Conservation (phyloP, 2,113 vertebrate genomes). For the Ctenodactylus gundi region DNA sequence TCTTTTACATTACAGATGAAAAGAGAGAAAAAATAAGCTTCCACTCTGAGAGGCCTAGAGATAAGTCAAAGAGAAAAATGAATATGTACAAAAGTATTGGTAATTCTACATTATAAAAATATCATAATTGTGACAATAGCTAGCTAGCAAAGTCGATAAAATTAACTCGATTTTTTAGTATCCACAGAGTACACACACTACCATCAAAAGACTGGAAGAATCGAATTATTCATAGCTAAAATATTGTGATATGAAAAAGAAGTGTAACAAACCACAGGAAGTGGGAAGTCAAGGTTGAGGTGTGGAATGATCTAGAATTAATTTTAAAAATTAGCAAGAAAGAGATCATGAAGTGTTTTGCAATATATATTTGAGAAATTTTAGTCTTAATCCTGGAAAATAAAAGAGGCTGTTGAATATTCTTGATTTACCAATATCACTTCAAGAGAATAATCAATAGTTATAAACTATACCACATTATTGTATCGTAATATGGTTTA, state of each 20-base stretch:
- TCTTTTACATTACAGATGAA: not conserved
- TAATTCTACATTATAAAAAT: not conserved
- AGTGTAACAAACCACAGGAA: not conserved
- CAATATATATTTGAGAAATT: not conserved
- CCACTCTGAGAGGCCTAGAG: not conserved
- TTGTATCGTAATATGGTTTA: no score
- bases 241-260: not conserved
- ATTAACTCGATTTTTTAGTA: not conserved
- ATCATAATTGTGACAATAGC: not conserved
- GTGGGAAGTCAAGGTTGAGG: not conserved
- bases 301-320: not conserved
- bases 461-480: no score
- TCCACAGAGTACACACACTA: not conserved
- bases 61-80: not conserved
- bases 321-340: not conserved
- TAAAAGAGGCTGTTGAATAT: rapidly evolving
- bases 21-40: not conserved
- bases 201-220: not conserved
- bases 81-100: not conserved
- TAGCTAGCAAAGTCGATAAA: not conserved
- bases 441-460: no score
- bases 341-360: not conserved
- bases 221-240: not conserved
- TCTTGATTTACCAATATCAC: not conserved
- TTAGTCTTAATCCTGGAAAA: not conserved